phyloP scores from a whole-genome alignment of 2,797 vertebrate species.

The Mus minutoides region DNA sequence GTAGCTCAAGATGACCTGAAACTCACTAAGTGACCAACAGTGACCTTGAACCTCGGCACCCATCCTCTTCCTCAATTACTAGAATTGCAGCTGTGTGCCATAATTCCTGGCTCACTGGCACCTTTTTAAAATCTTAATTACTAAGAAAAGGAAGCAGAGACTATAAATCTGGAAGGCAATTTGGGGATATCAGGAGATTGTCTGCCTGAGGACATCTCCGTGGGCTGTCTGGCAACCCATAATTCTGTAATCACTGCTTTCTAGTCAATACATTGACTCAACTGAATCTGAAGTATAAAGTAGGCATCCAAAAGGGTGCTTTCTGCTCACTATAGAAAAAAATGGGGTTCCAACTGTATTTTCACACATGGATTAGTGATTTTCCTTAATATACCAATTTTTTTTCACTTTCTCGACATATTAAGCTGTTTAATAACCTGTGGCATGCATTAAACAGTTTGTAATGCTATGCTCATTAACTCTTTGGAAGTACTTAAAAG shows the following conservation, averaged over 20 bases:
- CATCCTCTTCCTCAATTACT: neutral
- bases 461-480: neutral
- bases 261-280: neutral
- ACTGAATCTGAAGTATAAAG: neutral
- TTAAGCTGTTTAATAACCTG: constrained; percentile 40
- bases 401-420: neutral
- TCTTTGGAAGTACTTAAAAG: constrained; percentile 8
- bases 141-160: neutral
- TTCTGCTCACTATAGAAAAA: neutral
- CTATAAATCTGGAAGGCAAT: constrained; percentile 8
- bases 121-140: neutral
- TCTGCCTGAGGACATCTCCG: neutral
- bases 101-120: neutral
- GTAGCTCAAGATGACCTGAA: neutral
- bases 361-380: constrained; percentile 20
- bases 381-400: constrained; percentile 43
- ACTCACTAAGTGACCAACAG: neutral
- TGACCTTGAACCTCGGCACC: neutral
- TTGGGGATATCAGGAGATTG: neutral
- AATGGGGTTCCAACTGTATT: neutral
- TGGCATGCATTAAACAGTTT: constrained; percentile 8
- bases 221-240: neutral
- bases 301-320: neutral
- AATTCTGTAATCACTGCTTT: constrained; percentile 16
- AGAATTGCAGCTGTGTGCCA: neutral